Conservation (phyloP, 2,888 invertebrate species). For the Xanthia icteritia region DNA sequence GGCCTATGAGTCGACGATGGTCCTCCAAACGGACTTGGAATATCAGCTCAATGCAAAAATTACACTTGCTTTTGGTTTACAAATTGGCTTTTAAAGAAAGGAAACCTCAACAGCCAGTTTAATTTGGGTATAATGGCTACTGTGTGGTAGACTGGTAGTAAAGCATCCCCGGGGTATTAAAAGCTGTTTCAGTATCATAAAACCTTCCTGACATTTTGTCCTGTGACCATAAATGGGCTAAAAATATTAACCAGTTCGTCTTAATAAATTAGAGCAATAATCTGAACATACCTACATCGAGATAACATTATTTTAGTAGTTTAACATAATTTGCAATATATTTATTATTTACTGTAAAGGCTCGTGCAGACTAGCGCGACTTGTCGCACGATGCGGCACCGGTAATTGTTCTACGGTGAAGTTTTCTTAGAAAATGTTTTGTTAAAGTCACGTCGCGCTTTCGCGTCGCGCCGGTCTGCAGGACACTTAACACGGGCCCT, state of each 20-base stretch:
- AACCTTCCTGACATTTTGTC: conserved; percentile 10
- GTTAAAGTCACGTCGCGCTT: no score
- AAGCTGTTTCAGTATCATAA: conserved; percentile 18
- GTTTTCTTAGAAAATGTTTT: no score
- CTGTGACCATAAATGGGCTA: conserved; percentile 15
- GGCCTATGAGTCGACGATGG: neutral
- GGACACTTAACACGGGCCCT: no score
- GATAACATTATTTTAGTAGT: neutral
- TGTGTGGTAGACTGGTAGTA: conserved; percentile 26
- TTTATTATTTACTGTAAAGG: no score
- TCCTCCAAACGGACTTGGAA: neutral
- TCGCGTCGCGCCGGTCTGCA: no score
- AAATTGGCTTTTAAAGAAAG: neutral
- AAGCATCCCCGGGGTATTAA: conserved; percentile 3
- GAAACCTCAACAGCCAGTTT: conserved; percentile 12
- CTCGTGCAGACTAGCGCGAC: no score
- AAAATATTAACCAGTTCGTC: conserved; percentile 12
- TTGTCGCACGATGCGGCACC: no score
- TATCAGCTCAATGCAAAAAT: neutral
- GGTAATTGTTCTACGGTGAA: no score
- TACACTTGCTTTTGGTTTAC: neutral
- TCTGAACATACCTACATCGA: neutral
- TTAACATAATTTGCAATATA: no score
- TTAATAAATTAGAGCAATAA: conserved; percentile 27
- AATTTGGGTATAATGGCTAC: conserved; percentile 1